Conservation (phyloP, 2,113 vertebrate genomes). For the Pithys albifrons region DNA sequence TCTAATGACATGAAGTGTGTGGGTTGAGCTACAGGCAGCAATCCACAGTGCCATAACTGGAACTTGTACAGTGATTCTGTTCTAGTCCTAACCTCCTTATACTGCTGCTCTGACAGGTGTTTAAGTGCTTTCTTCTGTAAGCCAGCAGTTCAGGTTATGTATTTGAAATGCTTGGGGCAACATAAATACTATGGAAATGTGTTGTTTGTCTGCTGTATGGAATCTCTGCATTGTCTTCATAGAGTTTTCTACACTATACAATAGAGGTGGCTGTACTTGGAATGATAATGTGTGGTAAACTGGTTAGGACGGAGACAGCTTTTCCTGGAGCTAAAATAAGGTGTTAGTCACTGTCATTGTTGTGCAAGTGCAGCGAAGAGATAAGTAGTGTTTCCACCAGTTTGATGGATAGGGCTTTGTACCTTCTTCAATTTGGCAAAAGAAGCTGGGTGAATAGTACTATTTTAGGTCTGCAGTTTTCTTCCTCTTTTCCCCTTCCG, state of each 20-base stretch:
- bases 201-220: not conserved
- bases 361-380: not conserved
- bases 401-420: not conserved
- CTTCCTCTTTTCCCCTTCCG: not conserved
- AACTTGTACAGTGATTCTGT: not conserved
- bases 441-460: not conserved
- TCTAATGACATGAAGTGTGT: not conserved
- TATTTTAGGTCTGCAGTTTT: not conserved
- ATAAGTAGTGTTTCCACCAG: not conserved
- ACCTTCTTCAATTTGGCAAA: not conserved
- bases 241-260: not conserved
- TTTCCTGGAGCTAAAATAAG: not conserved
- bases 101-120: not conserved
- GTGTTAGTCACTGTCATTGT: not conserved
- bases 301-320: not conserved
- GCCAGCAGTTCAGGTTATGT: not conserved
- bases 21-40: not conserved
- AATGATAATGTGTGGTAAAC: not conserved
- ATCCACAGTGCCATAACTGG: not conserved
- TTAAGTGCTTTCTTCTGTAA: not conserved
- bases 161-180: not conserved
- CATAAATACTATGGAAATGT: not conserved
- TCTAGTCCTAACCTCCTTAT: not conserved
- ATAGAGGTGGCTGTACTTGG: not conserved
- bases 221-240: not conserved